These are phyloP conservation scores for Protobothrops flavoviridis DNA, from an alignment of 2,113 vertebrate genomes.

Conservation along the genomic window DNA sequence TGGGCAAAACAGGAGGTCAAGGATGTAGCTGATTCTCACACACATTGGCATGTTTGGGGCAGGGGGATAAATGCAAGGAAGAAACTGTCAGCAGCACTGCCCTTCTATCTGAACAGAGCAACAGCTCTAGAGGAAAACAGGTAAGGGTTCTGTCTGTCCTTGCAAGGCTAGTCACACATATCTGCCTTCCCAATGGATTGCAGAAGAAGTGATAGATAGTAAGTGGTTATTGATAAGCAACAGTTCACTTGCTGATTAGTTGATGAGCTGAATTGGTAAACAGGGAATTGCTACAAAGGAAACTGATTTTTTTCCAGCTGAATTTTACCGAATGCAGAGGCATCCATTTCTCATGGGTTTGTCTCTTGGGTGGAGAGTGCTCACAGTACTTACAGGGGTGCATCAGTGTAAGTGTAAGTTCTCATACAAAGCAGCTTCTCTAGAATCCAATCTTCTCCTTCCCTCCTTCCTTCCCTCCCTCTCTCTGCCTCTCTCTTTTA, in stretches of 20 bases:
- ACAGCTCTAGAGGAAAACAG: not conserved
- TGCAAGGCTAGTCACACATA: not conserved
- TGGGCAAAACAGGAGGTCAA: slow-evolving; percentile 21
- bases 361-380: not conserved
- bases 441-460: not conserved
- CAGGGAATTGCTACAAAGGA: rapidly evolving
- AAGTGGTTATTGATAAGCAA: not conserved
- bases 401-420: slow-evolving; percentile 1
- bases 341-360: not conserved
- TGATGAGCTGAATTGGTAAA: not conserved
- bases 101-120: not conserved
- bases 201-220: not conserved
- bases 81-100: not conserved
- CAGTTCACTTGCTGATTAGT: not conserved
- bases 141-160: not conserved
- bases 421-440: slow-evolving; percentile 27
- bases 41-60: not conserved
- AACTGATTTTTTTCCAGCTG: not conserved
- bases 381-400: not conserved
- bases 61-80: not conserved
- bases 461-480: not conserved
- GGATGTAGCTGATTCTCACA: not conserved
- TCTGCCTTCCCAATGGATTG: not conserved
- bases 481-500: not conserved
- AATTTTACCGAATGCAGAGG: not conserved